Evolutionary conservation across 2,113 vertebrate species (phyloP).

Genomic region (Bos taurus): ARS-UCD2.0 NC_037347.1:40458501-40459000

Average conservation of each 20-base stretch:
- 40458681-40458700: background rate
- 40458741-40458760: background rate
- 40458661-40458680: background rate
- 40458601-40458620: background rate
- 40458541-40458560: no score
- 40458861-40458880: background rate
- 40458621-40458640: background rate
- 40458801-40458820: background rate
- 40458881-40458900: background rate
- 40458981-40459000: background rate
- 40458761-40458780: background rate
- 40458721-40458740: background rate
- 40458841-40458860: background rate
- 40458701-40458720: background rate
- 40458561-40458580: background rate
- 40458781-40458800: background rate
- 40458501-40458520: no score
- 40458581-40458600: background rate
- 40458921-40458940: background rate
- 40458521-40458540: no score
- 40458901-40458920: background rate
- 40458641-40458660: background rate
- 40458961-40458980: background rate
- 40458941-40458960: background rate
- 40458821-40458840: background rate